These are phyloP conservation scores for Anoura caudifer DNA, from an alignment of 2,113 vertebrate genomes.

Conservation along the genomic window DNA sequence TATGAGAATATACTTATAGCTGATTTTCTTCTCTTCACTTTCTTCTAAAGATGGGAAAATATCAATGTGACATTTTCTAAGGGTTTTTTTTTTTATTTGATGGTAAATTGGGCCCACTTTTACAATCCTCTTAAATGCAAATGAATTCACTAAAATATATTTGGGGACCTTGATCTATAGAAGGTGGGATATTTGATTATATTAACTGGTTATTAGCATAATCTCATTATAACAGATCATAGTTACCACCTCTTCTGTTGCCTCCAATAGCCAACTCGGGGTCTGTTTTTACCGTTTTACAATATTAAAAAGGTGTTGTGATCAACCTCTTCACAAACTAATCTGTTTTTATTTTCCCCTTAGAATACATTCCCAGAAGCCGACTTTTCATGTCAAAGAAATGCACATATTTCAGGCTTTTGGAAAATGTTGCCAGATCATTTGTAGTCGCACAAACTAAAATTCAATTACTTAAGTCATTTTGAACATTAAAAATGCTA, in stretches of 20 bases:
- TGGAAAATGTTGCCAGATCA: neutral
- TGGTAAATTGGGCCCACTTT: conserved; percentile 25
- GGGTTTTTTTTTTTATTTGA: conserved; percentile 45
- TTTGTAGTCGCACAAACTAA: neutral
- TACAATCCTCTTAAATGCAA: conserved; percentile 52
- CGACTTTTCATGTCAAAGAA: neutral
- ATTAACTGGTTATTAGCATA: neutral
- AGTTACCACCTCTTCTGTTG: neutral
- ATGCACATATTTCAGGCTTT: neutral
- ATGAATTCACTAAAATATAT: neutral
- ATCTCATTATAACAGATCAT: neutral
- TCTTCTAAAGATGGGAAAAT: neutral
- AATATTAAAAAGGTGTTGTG: neutral
- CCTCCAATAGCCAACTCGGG: neutral
- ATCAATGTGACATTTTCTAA: conserved; percentile 5
- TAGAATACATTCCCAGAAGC: neutral
- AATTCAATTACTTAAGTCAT: neutral
- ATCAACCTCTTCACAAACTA: neutral
- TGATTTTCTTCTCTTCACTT: neutral
- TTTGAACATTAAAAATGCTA: neutral
- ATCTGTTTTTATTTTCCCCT: neutral
- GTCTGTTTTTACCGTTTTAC: neutral
- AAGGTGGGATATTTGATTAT: neutral
- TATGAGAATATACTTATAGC: neutral
- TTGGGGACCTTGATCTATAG: neutral